phyloP scores from a whole-genome alignment of 1,140 invertebrate species.

The Platorchestia sp. region DNA sequence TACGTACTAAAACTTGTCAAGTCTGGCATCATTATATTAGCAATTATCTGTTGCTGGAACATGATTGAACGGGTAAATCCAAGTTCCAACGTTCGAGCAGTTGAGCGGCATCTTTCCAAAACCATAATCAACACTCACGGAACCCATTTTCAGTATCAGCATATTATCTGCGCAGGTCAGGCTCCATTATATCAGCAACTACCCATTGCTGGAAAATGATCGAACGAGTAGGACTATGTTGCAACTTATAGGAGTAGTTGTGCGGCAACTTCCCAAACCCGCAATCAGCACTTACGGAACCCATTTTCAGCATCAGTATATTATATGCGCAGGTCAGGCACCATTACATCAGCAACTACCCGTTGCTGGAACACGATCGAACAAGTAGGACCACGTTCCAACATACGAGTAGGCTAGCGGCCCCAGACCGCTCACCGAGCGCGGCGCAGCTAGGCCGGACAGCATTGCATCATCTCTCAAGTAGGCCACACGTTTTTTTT shows the following conservation, averaged over 20 bases:
- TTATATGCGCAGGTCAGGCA: neutral
- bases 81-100: too few relatives aligned
- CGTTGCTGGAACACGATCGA: neutral
- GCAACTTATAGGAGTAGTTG: too few relatives aligned
- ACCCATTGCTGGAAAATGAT: too few relatives aligned
- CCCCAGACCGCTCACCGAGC: neutral
- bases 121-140: neutral
- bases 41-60: too few relatives aligned
- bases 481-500: too few relatives aligned
- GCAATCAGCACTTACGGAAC: neutral
- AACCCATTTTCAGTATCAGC: neutral
- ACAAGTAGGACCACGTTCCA: neutral
- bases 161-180: neutral
- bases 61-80: too few relatives aligned
- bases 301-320: neutral
- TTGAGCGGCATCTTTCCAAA: neutral
- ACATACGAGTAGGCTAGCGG: neutral
- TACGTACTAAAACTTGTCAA: too few relatives aligned
- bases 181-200: too few relatives aligned
- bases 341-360: neutral
- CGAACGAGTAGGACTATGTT: too few relatives aligned
- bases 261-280: neutral
- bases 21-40: too few relatives aligned
- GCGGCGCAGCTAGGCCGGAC: too few relatives aligned
- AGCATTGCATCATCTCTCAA: conserved; percentile 1